Evolutionary conservation across 2,113 vertebrate species (phyloP).

Genomic region (Arizona elegans): DNA sequence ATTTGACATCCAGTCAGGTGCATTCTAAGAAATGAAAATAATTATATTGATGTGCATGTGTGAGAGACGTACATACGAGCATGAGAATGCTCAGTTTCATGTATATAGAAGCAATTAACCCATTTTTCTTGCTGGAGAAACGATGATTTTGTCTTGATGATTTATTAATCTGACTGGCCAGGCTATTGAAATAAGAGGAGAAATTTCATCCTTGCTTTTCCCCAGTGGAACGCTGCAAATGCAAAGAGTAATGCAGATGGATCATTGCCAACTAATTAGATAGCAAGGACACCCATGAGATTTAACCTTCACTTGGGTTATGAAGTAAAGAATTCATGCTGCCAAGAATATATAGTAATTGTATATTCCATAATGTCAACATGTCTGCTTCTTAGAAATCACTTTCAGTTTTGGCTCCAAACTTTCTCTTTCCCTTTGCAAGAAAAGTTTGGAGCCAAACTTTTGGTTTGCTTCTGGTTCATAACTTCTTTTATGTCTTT

Average conservation of each 20-base stretch:
- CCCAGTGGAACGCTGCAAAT: neutral
- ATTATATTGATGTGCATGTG: neutral
- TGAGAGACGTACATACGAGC: neutral
- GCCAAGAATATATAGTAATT: conserved; percentile 20
- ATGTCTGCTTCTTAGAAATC: conserved; percentile 22
- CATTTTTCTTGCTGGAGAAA: neutral
- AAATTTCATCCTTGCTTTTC: neutral
- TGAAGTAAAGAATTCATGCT: neutral
- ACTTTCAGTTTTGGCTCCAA: conserved; percentile 9
- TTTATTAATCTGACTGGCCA: neutral
- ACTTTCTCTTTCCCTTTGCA: conserved; percentile 5
- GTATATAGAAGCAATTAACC: neutral
- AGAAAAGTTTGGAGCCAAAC: conserved; percentile 25
- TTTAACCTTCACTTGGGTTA: conserved; percentile 8
- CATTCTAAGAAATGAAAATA: neutral
- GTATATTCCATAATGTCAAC: conserved; percentile 17
- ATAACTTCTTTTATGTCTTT: neutral
- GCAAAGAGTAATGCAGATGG: neutral
- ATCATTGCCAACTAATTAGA: neutral
- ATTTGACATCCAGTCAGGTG: neutral
- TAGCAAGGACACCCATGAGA: conserved; percentile 28
- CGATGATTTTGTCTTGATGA: neutral
- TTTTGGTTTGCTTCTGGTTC: neutral
- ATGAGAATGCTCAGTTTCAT: neutral
- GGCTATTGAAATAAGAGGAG: neutral